phyloP scores from a whole-genome alignment of 2,797 vertebrate genomes.

The Hemitrygon akajei region DNA sequence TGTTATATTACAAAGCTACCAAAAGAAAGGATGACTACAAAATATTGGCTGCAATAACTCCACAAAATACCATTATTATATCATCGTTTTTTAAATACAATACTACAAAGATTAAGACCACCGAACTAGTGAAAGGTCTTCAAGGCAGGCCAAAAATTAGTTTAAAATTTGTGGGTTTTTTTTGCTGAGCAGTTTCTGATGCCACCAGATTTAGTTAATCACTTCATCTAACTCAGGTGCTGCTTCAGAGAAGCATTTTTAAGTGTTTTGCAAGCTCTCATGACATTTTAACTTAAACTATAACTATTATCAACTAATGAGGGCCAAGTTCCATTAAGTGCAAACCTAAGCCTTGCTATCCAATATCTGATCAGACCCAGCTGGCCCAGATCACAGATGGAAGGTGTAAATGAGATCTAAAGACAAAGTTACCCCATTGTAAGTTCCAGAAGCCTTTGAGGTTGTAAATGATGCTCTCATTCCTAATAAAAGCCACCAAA shows the following conservation, averaged over 20 bases:
- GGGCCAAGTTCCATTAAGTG: constrained; percentile 46
- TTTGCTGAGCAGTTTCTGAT: background rate
- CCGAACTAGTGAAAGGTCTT: background rate
- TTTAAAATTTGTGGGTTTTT: background rate
- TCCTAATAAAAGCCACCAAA: constrained; percentile 43
- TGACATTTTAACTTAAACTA: constrained; percentile 51
- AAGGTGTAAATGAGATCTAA: constrained; percentile 59
- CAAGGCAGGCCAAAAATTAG: background rate
- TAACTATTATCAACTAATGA: constrained; percentile 50
- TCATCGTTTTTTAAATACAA: background rate
- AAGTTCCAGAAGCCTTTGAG: constrained; percentile 44
- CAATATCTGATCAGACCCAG: constrained; percentile 53
- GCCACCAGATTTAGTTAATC: background rate
- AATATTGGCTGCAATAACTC: background rate
- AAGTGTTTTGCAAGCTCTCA: background rate
- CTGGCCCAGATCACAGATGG: constrained; percentile 55
- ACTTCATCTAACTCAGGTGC: background rate
- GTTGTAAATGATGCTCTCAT: constrained; percentile 46
- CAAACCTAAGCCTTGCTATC: constrained; percentile 50
- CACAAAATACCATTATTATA: background rate
- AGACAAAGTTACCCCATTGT: constrained; percentile 47
- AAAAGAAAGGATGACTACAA: background rate
- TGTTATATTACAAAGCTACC: background rate
- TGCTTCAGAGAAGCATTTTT: constrained; percentile 14
- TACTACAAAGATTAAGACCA: background rate